phyloP scores from a whole-genome alignment of 2,797 vertebrate species.

The Sebastes cheni region DNA sequence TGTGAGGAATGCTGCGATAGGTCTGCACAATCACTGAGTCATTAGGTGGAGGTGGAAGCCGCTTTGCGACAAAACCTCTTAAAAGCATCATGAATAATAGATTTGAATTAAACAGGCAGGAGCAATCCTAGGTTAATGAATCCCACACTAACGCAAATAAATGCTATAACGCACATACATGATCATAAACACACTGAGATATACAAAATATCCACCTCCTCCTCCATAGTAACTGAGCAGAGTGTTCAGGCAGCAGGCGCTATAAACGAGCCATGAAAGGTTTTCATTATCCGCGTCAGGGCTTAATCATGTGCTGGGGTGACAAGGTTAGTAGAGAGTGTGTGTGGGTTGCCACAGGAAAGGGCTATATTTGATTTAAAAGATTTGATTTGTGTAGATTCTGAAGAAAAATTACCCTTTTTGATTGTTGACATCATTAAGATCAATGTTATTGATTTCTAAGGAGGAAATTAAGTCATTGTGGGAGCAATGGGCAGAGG shows the following conservation, averaged over 20 bases:
- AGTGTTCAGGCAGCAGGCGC: constrained; percentile 12
- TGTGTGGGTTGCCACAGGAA: constrained; percentile 18
- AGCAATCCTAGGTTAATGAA: constrained; percentile 38
- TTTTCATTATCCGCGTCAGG: constrained; percentile 48
- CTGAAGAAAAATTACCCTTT: neutral
- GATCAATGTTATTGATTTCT: neutral
- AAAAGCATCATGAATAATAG: constrained; percentile 45
- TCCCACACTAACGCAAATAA: constrained; percentile 7
- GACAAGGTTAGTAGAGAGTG: neutral
- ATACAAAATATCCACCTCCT: constrained; percentile 18
- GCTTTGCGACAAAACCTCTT: constrained; percentile 44
- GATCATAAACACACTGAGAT: constrained; percentile 3
- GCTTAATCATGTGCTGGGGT: constrained; percentile 27
- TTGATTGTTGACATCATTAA: neutral
- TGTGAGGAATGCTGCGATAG: constrained; percentile 42
- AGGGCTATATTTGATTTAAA: neutral
- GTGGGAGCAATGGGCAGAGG: neutral
- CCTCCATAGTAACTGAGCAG: constrained; percentile 28
- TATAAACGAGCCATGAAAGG: constrained; percentile 15
- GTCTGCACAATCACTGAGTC: constrained; percentile 42
- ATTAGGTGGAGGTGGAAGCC: constrained; percentile 27
- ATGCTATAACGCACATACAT: neutral
- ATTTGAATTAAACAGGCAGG: constrained; percentile 18
- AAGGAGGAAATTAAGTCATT: neutral
- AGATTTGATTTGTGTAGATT: neutral